Evolutionary conservation across 2,888 invertebrate species (phyloP), one percentile per base, ranked within the genome.

Genomic region (Iselma pallidipennis): DNA sequence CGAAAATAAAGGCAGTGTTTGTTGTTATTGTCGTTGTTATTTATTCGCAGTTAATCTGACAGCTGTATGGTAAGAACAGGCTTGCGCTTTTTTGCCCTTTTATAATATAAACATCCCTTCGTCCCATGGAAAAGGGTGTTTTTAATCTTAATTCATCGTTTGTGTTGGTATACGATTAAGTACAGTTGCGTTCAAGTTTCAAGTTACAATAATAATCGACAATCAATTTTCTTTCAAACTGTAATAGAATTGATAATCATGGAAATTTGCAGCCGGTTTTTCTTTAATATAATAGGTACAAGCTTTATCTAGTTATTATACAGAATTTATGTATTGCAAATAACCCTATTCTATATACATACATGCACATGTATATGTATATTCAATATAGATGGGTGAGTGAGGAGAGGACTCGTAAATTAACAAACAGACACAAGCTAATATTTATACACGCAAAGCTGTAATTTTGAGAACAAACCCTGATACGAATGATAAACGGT

Each of bases 371-470:
- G 9, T 10, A 19, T 42, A 10, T 14, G 19, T 42, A 19, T 2
- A 19, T 37, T n/a, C n/a, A n/a, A 21, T 10, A 45, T 23, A 45
- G 45, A 45, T 12, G 21, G 23, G 10, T 37, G 10, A 23, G 7
- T 42, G 54, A 37, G 50, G 58, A 52, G 57, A 23, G 52, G 33
- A 42, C 49, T 54, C 62, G 54, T 62, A 62, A 62, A 62, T 62
- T 58, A 49, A 33, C 54, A 53, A 57, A 62, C 62, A 62, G 62
- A 62, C 62, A 58, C 50, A 21, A 52, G 62, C 62, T 58, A 62
- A 62, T 62, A 62, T 62, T 62, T 62, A 62, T 62, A 55, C 62
- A 62, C 62, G 55, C 62, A 62, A 62, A 58, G 62, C 62, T 62
- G 62, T 62, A 62, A 62, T 62, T 62, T 62, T 62, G 58, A 62